Percentiles rank a stretch among this genome's conserved stretches.
Conservation (phyloP, 2,797 vertebrate species). For the Rhinichthys osculus region DNA sequence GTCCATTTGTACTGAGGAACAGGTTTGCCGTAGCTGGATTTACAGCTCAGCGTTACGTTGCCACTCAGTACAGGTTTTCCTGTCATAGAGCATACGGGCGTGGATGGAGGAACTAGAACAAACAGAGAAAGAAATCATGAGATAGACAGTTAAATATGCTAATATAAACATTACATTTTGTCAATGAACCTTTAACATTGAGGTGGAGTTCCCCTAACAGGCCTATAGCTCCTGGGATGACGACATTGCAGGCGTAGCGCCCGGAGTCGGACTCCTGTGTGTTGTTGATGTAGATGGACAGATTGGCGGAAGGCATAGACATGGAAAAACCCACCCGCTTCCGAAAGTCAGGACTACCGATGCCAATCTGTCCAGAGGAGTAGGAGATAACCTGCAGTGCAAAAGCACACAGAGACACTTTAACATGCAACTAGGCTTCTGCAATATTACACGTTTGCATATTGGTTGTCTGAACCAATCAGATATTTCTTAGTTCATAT, state of each 20-base stretch:
- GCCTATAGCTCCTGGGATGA: slow-evolving; percentile 73
- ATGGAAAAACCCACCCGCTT: slow-evolving; percentile 81
- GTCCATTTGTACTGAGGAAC: slow-evolving; percentile 86
- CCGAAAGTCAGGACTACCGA: slow-evolving; percentile 75
- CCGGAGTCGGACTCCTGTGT: slow-evolving; percentile 87
- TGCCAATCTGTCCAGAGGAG: slow-evolving; percentile 78
- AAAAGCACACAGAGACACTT: slow-evolving; percentile 43
- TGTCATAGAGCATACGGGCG: slow-evolving; percentile 79
- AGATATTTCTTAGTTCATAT: neutral
- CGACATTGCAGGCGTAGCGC: slow-evolving; percentile 84
- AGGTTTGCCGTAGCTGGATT: slow-evolving; percentile 84
- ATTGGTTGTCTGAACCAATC: neutral
- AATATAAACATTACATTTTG: slow-evolving; percentile 48
- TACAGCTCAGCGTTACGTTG: slow-evolving; percentile 86
- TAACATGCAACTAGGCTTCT: neutral
- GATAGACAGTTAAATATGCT: neutral
- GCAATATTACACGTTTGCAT: neutral
- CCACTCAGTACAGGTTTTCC: slow-evolving; percentile 79
- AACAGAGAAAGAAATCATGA: slow-evolving; percentile 2
- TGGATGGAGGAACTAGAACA: slow-evolving; percentile 84
- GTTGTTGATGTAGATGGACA: slow-evolving; percentile 88
- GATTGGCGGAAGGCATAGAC: slow-evolving; percentile 79
- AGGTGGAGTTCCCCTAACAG: slow-evolving; percentile 76
- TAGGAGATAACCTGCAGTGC: slow-evolving; percentile 83
- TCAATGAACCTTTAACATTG: slow-evolving; percentile 79